Base-by-base conservation (phyloP, 1,140 invertebrate genomes). In the Drosophila saltans region DNA sequence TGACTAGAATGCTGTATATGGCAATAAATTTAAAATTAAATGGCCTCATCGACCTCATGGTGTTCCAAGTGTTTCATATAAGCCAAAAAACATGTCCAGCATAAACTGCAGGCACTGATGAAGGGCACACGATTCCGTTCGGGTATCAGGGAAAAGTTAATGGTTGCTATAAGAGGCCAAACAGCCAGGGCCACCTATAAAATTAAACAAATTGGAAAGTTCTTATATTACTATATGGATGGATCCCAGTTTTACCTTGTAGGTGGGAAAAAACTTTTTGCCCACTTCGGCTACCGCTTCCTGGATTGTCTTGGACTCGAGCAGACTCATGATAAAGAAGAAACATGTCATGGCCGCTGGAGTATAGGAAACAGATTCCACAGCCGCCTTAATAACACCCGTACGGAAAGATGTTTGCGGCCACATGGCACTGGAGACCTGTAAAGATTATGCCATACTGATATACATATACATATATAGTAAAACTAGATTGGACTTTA, bases 71-170 rank as follows among this genome's bases (percentile, higher is more conserved):
- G 94, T 91, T 97, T 97, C 96, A 97, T 97, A 80, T 97, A 97
- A 0, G 97, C 96, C 48, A 98, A 93, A 89, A 97, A 97, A 72
- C 95, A 95, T n/a, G 96, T 97, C 97, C 97, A 98, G 63, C 97
- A 92, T 59, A 97, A 94, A 92, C 96, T 97, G 83, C 96, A 97
- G 5, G 95, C 91, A 81, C 96, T 97, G n/a, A 97, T 96, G 83
- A 97, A 97, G 26, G 96, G 94, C 16, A 97, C 96, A 67, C 97
- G 93, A 92, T 98, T 97, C 72, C 94, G 94, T 91, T 97, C 96
- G 39, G 95, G 94, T 61, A 98, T 94, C 21, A 96, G 92, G 16
- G 94, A 93, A 77, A 97, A 97, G 83, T 98, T 98, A 2, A 97
- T 93, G 39, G 96, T 96, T 91, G 97, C 96, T 36, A 97, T 92